phyloP scores from a whole-genome alignment of 2,797 vertebrate species.

The Spondyliosoma cantharus region DNA sequence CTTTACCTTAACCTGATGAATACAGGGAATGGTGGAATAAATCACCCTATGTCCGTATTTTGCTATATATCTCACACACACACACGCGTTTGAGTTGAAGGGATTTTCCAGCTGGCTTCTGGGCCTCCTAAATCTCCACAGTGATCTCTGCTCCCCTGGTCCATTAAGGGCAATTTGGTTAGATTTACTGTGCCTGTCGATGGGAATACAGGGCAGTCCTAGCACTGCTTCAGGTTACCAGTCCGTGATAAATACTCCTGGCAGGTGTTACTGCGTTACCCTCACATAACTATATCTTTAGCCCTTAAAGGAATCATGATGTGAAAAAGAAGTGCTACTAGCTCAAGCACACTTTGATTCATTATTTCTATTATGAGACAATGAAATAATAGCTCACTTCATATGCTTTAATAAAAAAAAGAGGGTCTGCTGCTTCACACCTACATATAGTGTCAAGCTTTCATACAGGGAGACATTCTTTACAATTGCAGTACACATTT shows the following conservation, averaged over 20 bases:
- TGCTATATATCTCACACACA: conserved; percentile 5
- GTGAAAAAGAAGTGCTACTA: conserved; percentile 24
- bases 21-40: conserved; percentile 22
- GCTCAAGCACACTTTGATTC: conserved; percentile 17
- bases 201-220: conserved; percentile 31
- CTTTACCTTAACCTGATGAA: conserved; percentile 41
- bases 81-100: not conserved
- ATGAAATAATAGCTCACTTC: conserved; percentile 21
- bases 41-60: conserved; percentile 16
- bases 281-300: conserved; percentile 51
- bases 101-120: conserved; percentile 56
- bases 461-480: not conserved
- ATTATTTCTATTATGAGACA: conserved; percentile 26
- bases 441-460: not conserved
- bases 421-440: not conserved
- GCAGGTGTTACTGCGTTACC: conserved; percentile 46
- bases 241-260: conserved; percentile 53
- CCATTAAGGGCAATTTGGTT: conserved; percentile 69
- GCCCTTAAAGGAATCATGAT: conserved; percentile 47
- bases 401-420: conserved; percentile 20
- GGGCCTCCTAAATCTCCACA: conserved; percentile 52
- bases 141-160: conserved; percentile 62
- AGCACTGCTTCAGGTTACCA: conserved; percentile 38
- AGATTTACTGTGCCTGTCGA: conserved; percentile 62
- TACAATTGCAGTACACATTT: not conserved